Percentiles rank a stretch among this genome's conserved stretches.
These are phyloP conservation scores for Bagarius yarrelli DNA, from an alignment of 2,113 vertebrate genomes.

Conservation along the genomic window DNA sequence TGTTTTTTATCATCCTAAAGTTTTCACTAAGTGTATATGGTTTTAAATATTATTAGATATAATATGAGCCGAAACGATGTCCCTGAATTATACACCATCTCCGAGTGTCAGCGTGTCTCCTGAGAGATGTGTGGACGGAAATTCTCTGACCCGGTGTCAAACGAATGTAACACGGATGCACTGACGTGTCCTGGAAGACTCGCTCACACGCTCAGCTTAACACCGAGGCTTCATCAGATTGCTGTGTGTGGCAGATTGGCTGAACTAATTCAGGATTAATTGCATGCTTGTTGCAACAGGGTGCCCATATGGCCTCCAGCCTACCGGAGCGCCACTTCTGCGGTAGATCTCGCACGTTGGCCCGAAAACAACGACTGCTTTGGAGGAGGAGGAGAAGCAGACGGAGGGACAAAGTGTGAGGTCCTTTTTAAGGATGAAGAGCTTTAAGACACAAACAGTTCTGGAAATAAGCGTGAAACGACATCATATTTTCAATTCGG, in stretches of 20 bases:
- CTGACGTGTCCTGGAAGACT: conserved; percentile 51
- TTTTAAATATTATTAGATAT: neutral
- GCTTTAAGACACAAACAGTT: neutral
- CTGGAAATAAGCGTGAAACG: neutral
- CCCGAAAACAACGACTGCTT: conserved; percentile 14
- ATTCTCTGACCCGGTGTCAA: conserved; percentile 44
- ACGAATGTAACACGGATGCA: conserved; percentile 47
- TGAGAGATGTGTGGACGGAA: conserved; percentile 27
- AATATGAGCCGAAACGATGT: neutral
- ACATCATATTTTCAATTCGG: neutral
- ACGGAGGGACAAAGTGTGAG: conserved; percentile 16
- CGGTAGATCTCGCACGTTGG: conserved; percentile 41
- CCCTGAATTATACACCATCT: conserved; percentile 30
- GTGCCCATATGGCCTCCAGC: conserved; percentile 54
- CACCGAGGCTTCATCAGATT: conserved; percentile 29
- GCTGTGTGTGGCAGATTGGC: conserved; percentile 51
- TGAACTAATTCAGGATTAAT: conserved; percentile 58
- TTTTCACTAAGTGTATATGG: neutral
- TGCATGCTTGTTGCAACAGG: conserved; percentile 54
- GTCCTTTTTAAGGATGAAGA: conserved; percentile 13
- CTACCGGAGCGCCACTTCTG: conserved; percentile 48
- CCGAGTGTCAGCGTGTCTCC: conserved; percentile 12
- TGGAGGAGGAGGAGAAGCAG: conserved; percentile 17
- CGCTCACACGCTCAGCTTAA: conserved; percentile 24
- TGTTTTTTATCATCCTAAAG: neutral